Evolutionary conservation across 1,140 invertebrate genomes (phyloP).

Genomic region (Kradibia gibbosae): DNA sequence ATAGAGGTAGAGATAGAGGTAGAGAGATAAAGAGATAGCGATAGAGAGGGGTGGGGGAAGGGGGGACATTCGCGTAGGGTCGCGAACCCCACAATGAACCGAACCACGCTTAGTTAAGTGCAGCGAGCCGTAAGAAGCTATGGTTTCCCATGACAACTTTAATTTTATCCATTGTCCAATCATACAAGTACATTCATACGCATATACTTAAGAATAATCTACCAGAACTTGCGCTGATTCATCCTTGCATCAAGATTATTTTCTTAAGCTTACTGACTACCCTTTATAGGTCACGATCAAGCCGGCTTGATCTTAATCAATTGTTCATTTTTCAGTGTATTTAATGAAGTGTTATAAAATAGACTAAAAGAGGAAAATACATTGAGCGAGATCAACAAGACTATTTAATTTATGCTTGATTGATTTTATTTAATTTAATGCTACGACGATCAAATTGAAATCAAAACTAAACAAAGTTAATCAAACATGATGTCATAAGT

Average conservation of each 20-base stretch:
- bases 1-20: background rate
- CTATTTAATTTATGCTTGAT: no score
- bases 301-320: background rate
- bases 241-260: background rate
- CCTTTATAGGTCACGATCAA: slow-evolving; percentile 25
- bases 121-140: slow-evolving; percentile 67
- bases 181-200: slow-evolving; percentile 13
- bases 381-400: no score
- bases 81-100: slow-evolving; percentile 10
- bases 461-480: no score
- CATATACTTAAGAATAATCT: background rate
- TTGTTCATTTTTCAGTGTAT: no score
- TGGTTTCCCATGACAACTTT: slow-evolving; percentile 71
- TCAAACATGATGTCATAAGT: no score
- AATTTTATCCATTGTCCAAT: slow-evolving; percentile 66
- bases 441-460: no score
- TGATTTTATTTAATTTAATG: no score
- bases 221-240: background rate
- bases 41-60: slow-evolving; percentile 38
- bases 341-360: no score
- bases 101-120: slow-evolving; percentile 53
- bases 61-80: background rate
- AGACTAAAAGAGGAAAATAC: no score
- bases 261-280: slow-evolving; percentile 9
- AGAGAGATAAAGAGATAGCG: no score